Percentiles rank a stretch among this genome's conserved stretches.
These are phyloP conservation scores for Clusia tigrina DNA, from an alignment of 2,888 invertebrate species.

Conservation along the genomic window DNA sequence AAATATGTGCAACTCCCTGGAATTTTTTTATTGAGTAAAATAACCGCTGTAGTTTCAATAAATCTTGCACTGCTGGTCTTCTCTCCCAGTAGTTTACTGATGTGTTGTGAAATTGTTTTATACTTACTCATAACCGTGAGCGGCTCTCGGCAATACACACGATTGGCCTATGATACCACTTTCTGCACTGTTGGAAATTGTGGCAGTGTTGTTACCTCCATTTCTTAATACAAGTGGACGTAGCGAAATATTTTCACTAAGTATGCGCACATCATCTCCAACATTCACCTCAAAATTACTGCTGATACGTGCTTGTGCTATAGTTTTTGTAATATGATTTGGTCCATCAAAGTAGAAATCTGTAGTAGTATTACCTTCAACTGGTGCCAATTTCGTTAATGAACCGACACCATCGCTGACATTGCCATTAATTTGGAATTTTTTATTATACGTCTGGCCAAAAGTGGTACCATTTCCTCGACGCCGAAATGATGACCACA, in stretches of 20 bases:
- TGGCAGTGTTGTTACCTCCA: constrained; percentile 38
- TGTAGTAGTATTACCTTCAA: constrained; percentile 31
- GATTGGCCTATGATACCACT: too few relatives aligned
- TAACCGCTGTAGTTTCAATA: too few relatives aligned
- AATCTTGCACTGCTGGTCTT: too few relatives aligned
- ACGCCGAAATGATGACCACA: constrained; percentile 91
- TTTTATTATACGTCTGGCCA: constrained; percentile 46
- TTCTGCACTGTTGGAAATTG: constrained; percentile 40
- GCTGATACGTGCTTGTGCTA: constrained; percentile 55
- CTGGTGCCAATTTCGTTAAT: neutral
- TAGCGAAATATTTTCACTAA: constrained; percentile 79
- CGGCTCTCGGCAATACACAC: constrained; percentile 22
- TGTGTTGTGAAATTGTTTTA: too few relatives aligned
- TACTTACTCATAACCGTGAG: constrained; percentile 59
- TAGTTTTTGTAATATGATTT: constrained; percentile 61
- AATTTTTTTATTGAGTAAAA: too few relatives aligned
- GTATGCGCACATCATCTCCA: constrained; percentile 53
- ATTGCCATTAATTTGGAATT: constrained; percentile 50
- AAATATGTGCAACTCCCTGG: too few relatives aligned
- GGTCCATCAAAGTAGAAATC: constrained; percentile 62
- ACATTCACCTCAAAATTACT: constrained; percentile 37
- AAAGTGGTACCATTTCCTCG: constrained; percentile 68
- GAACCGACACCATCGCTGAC: constrained; percentile 20
- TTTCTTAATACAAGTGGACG: constrained; percentile 58
- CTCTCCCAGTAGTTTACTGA: too few relatives aligned